Evolutionary conservation across 2,113 vertebrate species (phyloP).

Genomic region (Sardina pilchardus): DNA sequence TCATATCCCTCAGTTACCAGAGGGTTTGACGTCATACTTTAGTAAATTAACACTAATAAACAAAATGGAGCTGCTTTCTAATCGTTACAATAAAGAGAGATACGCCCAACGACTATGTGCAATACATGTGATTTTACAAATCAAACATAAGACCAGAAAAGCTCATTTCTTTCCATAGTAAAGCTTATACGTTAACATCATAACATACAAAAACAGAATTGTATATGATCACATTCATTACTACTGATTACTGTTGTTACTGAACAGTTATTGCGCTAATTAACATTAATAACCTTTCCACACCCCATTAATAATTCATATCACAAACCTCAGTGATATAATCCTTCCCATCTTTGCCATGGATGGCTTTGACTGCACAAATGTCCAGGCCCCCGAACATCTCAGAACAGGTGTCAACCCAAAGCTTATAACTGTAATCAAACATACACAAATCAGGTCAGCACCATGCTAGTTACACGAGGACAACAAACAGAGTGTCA

Average conservation of each 20-base stretch:
- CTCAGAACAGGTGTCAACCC: conserved; percentile 94
- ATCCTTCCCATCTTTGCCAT: conserved; percentile 96
- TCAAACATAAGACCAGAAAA: too few species aligned
- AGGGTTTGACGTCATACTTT: neutral
- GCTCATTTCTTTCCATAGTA: neutral
- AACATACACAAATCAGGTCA: neutral
- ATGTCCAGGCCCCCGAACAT: conserved; percentile 95
- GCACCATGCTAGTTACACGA: neutral
- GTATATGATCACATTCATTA: neutral
- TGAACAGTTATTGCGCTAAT: too few species aligned
- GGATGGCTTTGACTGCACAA: conserved; percentile 96
- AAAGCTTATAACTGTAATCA: conserved; percentile 85
- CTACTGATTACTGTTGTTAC: neutral
- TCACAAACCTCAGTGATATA: conserved; percentile 91
- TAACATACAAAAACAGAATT: neutral
- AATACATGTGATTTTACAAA: too few species aligned
- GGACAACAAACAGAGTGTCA: neutral
- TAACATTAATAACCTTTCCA: neutral
- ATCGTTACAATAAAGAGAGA: too few species aligned
- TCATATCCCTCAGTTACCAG: neutral
- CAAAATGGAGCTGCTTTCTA: too few species aligned
- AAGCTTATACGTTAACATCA: neutral
- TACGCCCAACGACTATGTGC: too few species aligned
- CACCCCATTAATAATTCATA: neutral
- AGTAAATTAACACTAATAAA: too few species aligned